Conservation (phyloP, 92 coral and sea anemone genomes). For the Heteractis magnifica region DNA sequence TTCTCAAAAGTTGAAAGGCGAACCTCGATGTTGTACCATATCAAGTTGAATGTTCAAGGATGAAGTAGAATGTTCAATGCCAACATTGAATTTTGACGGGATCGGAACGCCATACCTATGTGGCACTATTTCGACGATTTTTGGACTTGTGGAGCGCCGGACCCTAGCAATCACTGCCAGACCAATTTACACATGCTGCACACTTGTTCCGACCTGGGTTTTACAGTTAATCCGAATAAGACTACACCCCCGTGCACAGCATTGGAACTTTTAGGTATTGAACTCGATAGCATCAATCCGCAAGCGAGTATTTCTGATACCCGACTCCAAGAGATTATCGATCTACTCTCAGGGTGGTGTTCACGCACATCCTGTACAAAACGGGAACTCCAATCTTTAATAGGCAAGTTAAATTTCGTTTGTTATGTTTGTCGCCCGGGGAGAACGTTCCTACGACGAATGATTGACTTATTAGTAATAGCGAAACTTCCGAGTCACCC, state of each 20-base stretch:
- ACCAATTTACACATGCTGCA: constrained; percentile 27
- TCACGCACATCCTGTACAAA: constrained; percentile 34
- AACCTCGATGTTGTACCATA: no score
- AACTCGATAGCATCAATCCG: constrained; percentile 33
- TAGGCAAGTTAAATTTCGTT: constrained; percentile 39
- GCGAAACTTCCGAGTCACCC: constrained; percentile 40
- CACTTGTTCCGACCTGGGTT: constrained; percentile 36
- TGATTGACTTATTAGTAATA: constrained; percentile 48
- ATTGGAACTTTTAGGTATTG: constrained; percentile 40
- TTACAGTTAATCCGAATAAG: constrained; percentile 32
- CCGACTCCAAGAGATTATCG: constrained; percentile 32
- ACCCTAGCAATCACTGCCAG: constrained; percentile 20
- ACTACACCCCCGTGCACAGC: constrained; percentile 26
- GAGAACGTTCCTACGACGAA: constrained; percentile 49
- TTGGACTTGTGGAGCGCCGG: constrained; percentile 47
- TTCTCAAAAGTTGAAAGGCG: no score
- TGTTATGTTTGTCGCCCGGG: constrained; percentile 57
- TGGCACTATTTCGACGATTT: constrained; percentile 53
- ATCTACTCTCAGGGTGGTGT: constrained; percentile 25
- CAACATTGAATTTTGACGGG: no score
- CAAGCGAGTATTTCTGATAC: constrained; percentile 28
- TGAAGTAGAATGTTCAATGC: no score
- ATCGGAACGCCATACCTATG: no score
- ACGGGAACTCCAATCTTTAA: constrained; percentile 53
- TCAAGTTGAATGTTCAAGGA: no score